A percentile compares a stretch with the other conserved stretches of the same genome.
phyloP scores from a whole-genome alignment of 2,888 invertebrate species.

The Apamea anceps region DNA sequence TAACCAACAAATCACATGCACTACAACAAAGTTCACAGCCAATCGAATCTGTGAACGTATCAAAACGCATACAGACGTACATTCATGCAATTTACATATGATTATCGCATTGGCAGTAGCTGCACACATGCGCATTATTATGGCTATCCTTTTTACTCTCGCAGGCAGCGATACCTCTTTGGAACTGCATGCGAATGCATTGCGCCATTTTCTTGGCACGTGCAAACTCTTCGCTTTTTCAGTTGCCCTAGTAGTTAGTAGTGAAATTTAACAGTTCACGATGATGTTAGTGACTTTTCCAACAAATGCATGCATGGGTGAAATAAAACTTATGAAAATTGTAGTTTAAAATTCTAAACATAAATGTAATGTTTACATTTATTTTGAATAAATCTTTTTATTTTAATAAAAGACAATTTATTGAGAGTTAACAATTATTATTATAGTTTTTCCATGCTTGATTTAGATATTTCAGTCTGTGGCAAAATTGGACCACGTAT shows the following conservation, averaged over 20 bases:
- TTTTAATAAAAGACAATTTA: neutral
- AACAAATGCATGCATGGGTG: conserved; percentile 15
- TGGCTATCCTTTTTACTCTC: conserved; percentile 81
- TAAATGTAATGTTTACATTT: neutral
- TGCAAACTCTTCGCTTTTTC: conserved; percentile 78
- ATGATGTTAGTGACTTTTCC: conserved; percentile 55
- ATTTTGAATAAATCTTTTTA: too few relatives aligned
- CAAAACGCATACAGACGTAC: conserved; percentile 61
- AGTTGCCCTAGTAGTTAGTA: conserved; percentile 82
- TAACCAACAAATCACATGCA: conserved; percentile 63
- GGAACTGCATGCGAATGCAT: conserved; percentile 83
- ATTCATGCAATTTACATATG: conserved; percentile 73
- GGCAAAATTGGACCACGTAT: neutral
- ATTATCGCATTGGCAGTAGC: conserved; percentile 68
- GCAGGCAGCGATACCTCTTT: conserved; percentile 70
- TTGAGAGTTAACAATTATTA: neutral
- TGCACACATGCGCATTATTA: conserved; percentile 75
- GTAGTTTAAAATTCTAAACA: neutral
- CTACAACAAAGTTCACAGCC: conserved; percentile 70
- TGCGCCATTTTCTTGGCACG: conserved; percentile 80
- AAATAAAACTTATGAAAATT: conserved; percentile 7
- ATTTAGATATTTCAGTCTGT: neutral
- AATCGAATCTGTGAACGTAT: conserved; percentile 73
- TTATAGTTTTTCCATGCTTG: neutral
- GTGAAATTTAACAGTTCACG: conserved; percentile 78